Evolutionary conservation across 2,888 invertebrate genomes (phyloP).

Genomic region (Microctonus aethiopoides): DNA sequence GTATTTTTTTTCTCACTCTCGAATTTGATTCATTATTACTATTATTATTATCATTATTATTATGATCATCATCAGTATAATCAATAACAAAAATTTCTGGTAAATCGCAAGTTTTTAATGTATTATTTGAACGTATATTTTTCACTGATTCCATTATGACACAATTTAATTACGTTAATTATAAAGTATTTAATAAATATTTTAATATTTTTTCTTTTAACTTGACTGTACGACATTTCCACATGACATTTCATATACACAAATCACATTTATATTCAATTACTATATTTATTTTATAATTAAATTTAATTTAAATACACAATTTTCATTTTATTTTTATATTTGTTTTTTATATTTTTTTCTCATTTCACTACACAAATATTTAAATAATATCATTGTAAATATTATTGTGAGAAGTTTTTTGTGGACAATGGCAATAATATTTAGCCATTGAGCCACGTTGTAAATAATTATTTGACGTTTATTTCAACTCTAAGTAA

Average conservation of each 20-base stretch:
- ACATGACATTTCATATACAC: not conserved
- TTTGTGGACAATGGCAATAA: no score
- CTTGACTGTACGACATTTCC: not conserved
- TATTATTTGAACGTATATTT: slow-evolving; percentile 12
- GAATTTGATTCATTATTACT: slow-evolving; percentile 9
- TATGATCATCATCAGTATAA: slow-evolving; percentile 35
- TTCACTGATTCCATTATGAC: slow-evolving; percentile 18
- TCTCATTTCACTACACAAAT: no score
- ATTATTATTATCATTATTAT: no score
- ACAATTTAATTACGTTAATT: slow-evolving; percentile 14
- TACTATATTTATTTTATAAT: no score
- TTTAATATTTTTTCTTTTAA: not conserved
- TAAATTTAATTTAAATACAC: no score
- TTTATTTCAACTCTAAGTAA: slow-evolving; percentile 20
- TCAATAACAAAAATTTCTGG: slow-evolving; percentile 47
- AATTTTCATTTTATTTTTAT: no score
- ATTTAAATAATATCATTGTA: no score
- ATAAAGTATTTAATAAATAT: not conserved
- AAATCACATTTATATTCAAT: no score
- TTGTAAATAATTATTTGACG: not conserved
- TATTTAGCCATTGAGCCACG: no score
- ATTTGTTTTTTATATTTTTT: no score
- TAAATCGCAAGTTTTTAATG: not conserved
- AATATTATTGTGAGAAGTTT: not conserved
- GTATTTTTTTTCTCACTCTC: slow-evolving; percentile 1